Evolutionary conservation across 2,888 invertebrate species (phyloP), one percentile per base, ranked within the genome.

Genomic region (Hirtodrosophila duncani): DNA sequence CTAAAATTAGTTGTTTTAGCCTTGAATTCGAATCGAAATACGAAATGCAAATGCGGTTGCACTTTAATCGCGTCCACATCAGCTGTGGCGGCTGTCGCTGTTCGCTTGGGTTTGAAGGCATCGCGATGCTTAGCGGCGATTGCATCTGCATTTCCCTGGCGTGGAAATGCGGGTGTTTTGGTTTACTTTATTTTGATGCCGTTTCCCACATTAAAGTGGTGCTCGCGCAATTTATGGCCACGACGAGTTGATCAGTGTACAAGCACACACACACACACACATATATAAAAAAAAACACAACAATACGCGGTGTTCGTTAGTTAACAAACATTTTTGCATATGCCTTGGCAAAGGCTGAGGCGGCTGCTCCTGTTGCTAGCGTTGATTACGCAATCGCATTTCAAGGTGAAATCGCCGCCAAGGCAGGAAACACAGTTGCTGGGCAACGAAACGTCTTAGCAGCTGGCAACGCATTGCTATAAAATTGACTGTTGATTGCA

Each of bases 341-440:
- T 33, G 49, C 41, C 49, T 37, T 7, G 36, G 20, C 9, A 29
- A 46, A 37, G 60, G 36, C 37, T 17, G 26, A 36, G 29, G 20
- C 29, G n/a, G n/a, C 23, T 34, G 59, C 34, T 36, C 46, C 48
- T 39, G 39, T 10, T 10, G 9, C n/a, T n/a, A 13, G 16, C 16
- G 16, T 8, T 24, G 44, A 44, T 72, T 72, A 60, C 61, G 66
- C 58, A 77, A 71, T 24, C 61, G 26, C 17, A 61, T 59, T 70
- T 70, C 70, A 70, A 70, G 70, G 70, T 70, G 70, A 70, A 70
- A 70, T 75, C 80, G 59, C 80, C 3, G 39, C 16, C 21, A 43
- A 17, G 59, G 36, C 59, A 50, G 59, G 59, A 62, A 62, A 51
- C 34, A 33, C n/a, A 56, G 13, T 36, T 41, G 37, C 29, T 21